Conservation (phyloP, 2,888 invertebrate species). For the Thereva nobilitata region DNA sequence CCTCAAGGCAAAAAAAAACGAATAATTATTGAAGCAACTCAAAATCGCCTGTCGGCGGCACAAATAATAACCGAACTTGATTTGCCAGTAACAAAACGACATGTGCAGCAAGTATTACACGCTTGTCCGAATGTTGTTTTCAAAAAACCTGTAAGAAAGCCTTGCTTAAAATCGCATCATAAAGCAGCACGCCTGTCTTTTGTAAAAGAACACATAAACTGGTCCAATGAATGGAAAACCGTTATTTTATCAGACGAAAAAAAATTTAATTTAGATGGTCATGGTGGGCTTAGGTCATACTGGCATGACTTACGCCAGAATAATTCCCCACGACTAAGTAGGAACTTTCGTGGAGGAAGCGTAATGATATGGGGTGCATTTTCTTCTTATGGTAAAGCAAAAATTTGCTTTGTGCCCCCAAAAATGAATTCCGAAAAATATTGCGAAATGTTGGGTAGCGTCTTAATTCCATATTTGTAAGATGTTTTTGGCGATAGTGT, state of each 20-base stretch:
- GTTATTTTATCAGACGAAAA: too few relatives aligned
- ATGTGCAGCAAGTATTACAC: constrained; percentile 2
- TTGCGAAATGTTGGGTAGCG: constrained; percentile 1
- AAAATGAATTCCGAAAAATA: neutral
- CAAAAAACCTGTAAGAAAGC: constrained; percentile 7
- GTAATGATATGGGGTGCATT: constrained; percentile 2
- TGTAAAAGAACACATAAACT: too few relatives aligned
- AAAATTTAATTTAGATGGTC: too few relatives aligned
- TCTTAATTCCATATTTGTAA: neutral
- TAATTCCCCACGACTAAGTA: neutral
- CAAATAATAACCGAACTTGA: constrained; percentile 11
- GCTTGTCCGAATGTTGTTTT: constrained; percentile 9
- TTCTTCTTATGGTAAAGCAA: neutral
- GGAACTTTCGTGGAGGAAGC: neutral
- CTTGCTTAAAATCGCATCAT: too few relatives aligned
- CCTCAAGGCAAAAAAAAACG: constrained; percentile 3
- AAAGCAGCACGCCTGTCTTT: too few relatives aligned
- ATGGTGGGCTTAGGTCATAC: neutral
- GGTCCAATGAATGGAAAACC: too few relatives aligned
- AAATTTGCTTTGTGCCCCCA: neutral
- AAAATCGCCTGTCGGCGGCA: constrained; percentile 6
- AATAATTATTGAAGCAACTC: constrained; percentile 6
- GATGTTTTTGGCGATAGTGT: neutral
- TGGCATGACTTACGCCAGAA: neutral
- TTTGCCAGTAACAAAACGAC: constrained; percentile 7